Base-by-base conservation (phyloP, 2,888 invertebrate species). In the Brachyopa scutellaris region DNA sequence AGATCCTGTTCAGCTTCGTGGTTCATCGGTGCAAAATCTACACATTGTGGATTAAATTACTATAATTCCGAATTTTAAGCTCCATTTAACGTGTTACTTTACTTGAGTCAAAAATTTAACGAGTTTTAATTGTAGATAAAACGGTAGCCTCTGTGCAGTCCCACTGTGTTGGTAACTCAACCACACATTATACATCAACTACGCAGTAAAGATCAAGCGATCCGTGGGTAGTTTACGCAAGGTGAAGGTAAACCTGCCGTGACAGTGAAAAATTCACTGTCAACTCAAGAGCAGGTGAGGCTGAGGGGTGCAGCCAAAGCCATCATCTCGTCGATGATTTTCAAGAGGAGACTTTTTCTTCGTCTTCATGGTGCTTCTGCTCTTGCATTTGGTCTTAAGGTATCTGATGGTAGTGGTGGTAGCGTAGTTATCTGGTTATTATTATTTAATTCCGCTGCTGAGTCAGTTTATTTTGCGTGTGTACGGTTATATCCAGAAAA, bases 241-340 rank as follows among this genome's bases (percentile, higher is more conserved):
- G 76, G 70, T 76, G 64, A 82, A 82, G 76, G 80, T 76, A 76
- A 76, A 47, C 38, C 42, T 59, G 59, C 51, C 29, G 51, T 64
- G 76, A 57, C 51, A 70, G 49, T 57, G 61, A 76, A 77, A 64
- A 69, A 80, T 62, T 49, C 62, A 57, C 51, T 64, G 74, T 69
- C 69, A 62, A 49, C 42, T 53, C 55, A 45, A 29, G 13, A 26
- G 26, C 40, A 64, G 23, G 17, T 40, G 57, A 26, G 45, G 31
- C 11, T 38, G 42, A 2, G 36, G 31, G 31, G 47, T 17, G 4
- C 49, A 49, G 7, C 49, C 38, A 26, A 9, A 61, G 36, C 33
- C 47, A 64, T 62, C 31, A 47, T 45, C 47, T 45, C 55, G 9
- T 67, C 51, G 38, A 59, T 59, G 55, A 57, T 42, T 57, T 40